A percentile compares a stretch with the other conserved stretches of the same genome.
Evolutionary conservation across 2,113 vertebrate species (phyloP).

Genomic region (Loxodonta africana): DNA sequence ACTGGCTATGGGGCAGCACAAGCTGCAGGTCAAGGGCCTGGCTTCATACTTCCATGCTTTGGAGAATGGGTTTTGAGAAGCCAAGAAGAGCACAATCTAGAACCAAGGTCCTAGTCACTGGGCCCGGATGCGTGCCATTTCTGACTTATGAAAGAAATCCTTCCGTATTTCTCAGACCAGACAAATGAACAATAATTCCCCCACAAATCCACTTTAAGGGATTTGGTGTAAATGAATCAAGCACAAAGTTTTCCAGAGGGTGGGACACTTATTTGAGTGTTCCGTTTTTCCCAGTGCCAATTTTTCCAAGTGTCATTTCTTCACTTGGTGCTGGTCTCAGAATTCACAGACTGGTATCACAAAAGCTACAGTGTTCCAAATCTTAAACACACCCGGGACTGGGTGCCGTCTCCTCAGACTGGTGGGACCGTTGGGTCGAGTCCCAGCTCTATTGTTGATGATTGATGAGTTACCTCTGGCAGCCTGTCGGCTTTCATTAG

Average conservation of each 20-base stretch:
- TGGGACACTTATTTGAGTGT: not conserved
- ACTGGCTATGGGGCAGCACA: not conserved
- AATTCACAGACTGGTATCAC: not conserved
- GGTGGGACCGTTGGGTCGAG: not conserved
- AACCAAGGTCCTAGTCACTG: not conserved
- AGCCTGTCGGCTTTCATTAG: not conserved
- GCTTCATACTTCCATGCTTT: not conserved
- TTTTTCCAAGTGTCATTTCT: not conserved
- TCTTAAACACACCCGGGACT: not conserved
- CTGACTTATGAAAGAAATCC: not conserved
- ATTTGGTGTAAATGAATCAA: not conserved
- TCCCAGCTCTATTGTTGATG: not conserved
- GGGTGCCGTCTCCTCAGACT: not conserved
- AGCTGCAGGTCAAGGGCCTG: not conserved
- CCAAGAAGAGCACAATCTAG: not conserved
- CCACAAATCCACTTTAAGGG: not conserved
- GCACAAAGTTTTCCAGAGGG: constrained; percentile 22
- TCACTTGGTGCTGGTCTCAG: not conserved
- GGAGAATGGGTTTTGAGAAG: not conserved
- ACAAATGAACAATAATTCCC: not conserved
- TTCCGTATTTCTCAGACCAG: not conserved
- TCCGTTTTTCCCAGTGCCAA: not conserved
- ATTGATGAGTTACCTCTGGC: not conserved
- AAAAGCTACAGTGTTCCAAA: not conserved
- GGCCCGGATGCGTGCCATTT: not conserved